Evolutionary conservation across 2,113 vertebrate species (phyloP), one percentile per base, ranked within the genome.

Genomic region (Todiramphus chloris): DNA sequence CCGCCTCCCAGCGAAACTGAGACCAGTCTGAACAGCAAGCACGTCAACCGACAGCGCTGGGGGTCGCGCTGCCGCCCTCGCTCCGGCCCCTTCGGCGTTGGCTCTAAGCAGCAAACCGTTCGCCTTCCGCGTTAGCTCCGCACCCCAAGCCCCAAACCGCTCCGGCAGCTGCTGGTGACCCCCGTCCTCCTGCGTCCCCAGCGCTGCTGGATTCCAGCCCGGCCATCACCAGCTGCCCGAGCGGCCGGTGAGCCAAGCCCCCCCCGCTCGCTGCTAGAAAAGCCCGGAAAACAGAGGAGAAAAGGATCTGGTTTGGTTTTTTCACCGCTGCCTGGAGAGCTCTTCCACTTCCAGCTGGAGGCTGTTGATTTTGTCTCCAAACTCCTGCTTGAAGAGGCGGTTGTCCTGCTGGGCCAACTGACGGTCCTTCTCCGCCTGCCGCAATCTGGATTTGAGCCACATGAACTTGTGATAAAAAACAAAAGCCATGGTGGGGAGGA

Each of bases 341-440:
- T 98, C 98, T 78, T 99, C 99, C 98, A 99, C 98, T 98, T 99
- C 98, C 50, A 97, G 95, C 98, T 99, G 99, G 80, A 99, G 98
- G 95, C 99, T 99, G 97, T 98, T 98, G 90, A 99, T 99, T 98
- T 99, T 99, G 97, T 99, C 99, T 62, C 99, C 99, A 60, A 99
- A 99, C 87, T 99, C 99, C 97, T 99, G 98, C 96, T 99, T 99
- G 98, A 99, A 99, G 98, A 99, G 99, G 11, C 99, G 98, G 97
- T 99, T 99, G 95, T 99, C 99, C 95, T 99, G 98, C 39, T 98
- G 86, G 2, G 99, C 99, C 94, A 98, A 97, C 91, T 98, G 98
- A 79, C 98, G 97, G 83, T 98, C 98, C 88, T 94, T 97, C 98
- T 99, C 99, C 6, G 98, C 98, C 98, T 99, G 99, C 83, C 98